phyloP scores from a whole-genome alignment of 2,113 vertebrate genomes.

The Lonchura striata region DNA sequence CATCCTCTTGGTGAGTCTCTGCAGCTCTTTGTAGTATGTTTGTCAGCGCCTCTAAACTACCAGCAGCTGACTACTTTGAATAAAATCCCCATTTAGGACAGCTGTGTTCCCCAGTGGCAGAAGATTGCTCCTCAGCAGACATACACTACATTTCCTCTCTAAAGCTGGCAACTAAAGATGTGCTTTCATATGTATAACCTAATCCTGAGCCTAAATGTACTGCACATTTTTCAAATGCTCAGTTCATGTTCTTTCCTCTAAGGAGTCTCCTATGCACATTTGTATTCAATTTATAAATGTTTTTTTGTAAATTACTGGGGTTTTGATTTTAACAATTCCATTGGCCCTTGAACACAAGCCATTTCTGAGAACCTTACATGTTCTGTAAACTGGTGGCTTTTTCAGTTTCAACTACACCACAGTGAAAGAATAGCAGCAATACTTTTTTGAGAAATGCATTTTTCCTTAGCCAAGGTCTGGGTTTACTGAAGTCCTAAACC shows the following conservation, averaged over 20 bases:
- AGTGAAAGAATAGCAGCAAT: not conserved
- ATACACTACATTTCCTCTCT: not conserved
- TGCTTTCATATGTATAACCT: not conserved
- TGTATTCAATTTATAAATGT: not conserved
- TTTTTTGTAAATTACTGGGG: not conserved
- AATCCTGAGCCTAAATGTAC: not conserved
- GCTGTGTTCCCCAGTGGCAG: not conserved
- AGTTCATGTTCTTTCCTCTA: not conserved
- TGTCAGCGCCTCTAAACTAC: not conserved
- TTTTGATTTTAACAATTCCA: not conserved
- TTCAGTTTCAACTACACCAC: not conserved
- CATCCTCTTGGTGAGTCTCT: not conserved
- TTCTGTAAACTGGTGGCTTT: not conserved
- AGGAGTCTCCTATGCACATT: not conserved
- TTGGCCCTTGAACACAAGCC: not conserved
- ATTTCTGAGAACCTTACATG: not conserved
- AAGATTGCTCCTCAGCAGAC: not conserved
- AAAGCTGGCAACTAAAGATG: not conserved
- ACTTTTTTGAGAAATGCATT: not conserved
- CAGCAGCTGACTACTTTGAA: not conserved
- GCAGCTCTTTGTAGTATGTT: not conserved
- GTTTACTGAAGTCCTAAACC: not conserved
- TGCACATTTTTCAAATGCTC: not conserved
- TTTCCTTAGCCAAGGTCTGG: not conserved
- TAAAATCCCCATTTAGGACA: not conserved